Evolutionary conservation across 2,113 vertebrate genomes (phyloP), one percentile per base, ranked within the genome.

Genomic region (Indicator indicator): DNA sequence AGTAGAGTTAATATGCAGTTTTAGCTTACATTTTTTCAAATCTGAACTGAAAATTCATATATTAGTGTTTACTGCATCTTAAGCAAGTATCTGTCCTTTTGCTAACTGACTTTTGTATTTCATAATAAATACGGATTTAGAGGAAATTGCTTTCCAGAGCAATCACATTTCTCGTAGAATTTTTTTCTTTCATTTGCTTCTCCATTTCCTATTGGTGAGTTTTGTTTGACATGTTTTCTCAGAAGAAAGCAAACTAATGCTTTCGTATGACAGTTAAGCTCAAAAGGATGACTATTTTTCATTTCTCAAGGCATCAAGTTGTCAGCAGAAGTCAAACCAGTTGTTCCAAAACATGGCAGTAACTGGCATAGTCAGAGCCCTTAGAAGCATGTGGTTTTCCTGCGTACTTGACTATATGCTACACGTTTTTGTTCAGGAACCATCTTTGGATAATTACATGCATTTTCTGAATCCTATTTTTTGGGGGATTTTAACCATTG

Each of bases 281-380:
- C 46, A 38, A 5, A 2, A 11, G 36, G 72, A 54, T 84, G 42
- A 75, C 17, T 30, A 5, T 65, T 95, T 88, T 94, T 91, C 60
- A 59, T 68, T 94, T 95, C 90, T 93, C 82, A 98, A 97, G 96
- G 88, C 89, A 87, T 97, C 96, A 96, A 93, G 95, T 97, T 98
- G 91, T 98, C 97, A 96, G 97, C 97, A 93, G 98, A 98, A 94
- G 97, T 98, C 94, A 97, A 98, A 95, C 97, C 97, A 1, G 98
- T 98, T 97, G 95, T 98, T 62, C 97, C 98, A 90, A 98, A 96
- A 85, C 96, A 96, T 38, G 12, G 90, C 81, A 16, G 94, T 97
- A 86, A 73, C 87, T 60, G 92, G 63, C 94, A 30, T 97, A 97
- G 97, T 84, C 96, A 94, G 97, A 98, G 76, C 83, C 97, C 69